Percentiles rank a stretch among this genome's conserved stretches.
phyloP scores from a whole-genome alignment of 2,888 invertebrate species.

The Tipula unca region DNA sequence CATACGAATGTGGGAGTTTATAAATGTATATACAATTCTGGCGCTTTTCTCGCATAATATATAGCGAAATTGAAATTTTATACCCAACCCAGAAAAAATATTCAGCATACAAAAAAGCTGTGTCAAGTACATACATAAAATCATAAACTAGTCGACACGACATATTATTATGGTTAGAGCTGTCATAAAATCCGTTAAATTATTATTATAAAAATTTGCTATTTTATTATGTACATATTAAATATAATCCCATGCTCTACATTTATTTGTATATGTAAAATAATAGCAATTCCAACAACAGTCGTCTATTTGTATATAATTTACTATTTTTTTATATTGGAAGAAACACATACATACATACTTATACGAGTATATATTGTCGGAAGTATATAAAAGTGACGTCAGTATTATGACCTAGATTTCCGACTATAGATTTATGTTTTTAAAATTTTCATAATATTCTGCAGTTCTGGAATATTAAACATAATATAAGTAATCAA shows the following conservation, averaged over 20 bases:
- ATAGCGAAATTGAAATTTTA: background rate
- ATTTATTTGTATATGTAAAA: background rate
- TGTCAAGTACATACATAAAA: background rate
- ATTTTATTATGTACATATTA: background rate
- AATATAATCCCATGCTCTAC: background rate
- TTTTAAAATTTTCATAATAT: background rate
- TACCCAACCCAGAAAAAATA: background rate
- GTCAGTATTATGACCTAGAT: background rate
- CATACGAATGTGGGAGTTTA: background rate
- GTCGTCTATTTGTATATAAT: background rate
- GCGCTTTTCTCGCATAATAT: too few species aligned
- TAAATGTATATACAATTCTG: background rate
- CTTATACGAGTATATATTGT: background rate
- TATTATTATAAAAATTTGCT: background rate
- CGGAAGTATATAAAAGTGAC: background rate
- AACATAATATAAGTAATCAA: background rate
- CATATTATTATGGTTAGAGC: background rate
- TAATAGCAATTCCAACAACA: background rate
- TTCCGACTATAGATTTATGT: background rate
- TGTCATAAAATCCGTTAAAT: background rate
- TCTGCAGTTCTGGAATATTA: background rate
- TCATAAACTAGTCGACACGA: background rate
- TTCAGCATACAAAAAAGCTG: background rate
- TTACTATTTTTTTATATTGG: background rate
- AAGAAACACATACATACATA: background rate